phyloP scores from a whole-genome alignment of 1,140 invertebrate genomes.

The Drosophila sechellia region DNA sequence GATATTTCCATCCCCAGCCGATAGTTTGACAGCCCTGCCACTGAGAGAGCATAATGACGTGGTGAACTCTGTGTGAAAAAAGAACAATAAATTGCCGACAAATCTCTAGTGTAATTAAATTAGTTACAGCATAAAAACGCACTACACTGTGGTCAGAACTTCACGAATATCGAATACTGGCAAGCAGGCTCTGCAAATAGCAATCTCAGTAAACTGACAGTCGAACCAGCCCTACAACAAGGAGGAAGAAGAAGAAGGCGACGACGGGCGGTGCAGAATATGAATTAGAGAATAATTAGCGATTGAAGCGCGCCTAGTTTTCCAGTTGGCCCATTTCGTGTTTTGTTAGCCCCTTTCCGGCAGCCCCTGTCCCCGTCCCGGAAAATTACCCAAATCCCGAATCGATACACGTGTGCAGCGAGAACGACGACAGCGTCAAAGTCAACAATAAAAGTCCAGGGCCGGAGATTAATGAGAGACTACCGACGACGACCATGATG shows the following conservation, averaged over 20 bases:
- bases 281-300: constrained; percentile 64
- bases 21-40: constrained; percentile 15
- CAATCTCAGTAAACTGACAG: constrained; percentile 14
- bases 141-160: background rate
- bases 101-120: constrained; percentile 66
- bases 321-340: constrained; percentile 36
- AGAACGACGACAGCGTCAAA: constrained; percentile 41
- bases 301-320: constrained; percentile 11
- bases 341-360: constrained; percentile 27
- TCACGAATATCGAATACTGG: background rate
- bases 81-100: constrained; percentile 80
- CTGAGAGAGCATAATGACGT: constrained; percentile 62
- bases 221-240: constrained; percentile 18
- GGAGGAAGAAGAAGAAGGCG: constrained; percentile 29
- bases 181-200: constrained; percentile 24
- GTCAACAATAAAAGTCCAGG: constrained; percentile 42
- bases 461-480: constrained; percentile 30
- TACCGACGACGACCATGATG: constrained; percentile 65
- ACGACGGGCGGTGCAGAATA: constrained; percentile 21
- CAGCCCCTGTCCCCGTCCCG: constrained; percentile 3
- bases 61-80: constrained; percentile 73
- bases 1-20: constrained; percentile 1
- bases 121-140: constrained; percentile 31
- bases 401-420: constrained; percentile 42
- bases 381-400: background rate